Conservation (phyloP, 2,797 vertebrate species). For the Pitangus sulphuratus region DNA sequence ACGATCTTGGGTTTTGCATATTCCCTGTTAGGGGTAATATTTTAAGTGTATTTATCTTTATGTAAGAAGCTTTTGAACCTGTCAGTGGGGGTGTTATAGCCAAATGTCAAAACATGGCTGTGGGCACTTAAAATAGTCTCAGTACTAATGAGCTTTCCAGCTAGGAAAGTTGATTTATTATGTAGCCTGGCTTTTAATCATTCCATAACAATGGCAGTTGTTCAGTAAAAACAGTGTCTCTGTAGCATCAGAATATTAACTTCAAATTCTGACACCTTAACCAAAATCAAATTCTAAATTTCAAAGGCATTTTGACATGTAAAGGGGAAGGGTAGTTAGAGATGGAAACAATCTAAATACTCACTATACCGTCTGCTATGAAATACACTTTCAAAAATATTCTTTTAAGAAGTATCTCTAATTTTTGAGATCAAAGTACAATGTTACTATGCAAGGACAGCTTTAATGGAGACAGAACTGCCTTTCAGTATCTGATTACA, state of each 20-base stretch:
- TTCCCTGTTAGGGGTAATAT: neutral
- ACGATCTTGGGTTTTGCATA: neutral
- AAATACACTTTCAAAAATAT: neutral
- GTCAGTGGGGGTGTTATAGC: neutral
- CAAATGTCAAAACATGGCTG: conserved; percentile 29
- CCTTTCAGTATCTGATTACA: conserved; percentile 24
- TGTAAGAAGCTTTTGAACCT: conserved; percentile 16
- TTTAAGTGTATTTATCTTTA: conserved; percentile 16
- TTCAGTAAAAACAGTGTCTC: neutral
- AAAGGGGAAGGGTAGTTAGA: neutral
- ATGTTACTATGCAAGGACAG: conserved; percentile 31
- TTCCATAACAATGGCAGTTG: neutral
- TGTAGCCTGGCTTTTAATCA: conserved; percentile 10
- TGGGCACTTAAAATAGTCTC: neutral
- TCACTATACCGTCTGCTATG: neutral
- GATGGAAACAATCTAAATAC: neutral
- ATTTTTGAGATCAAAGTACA: conserved; percentile 44
- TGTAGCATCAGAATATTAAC: neutral
- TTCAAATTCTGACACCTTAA: neutral
- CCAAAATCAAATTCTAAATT: neutral
- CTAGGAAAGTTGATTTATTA: conserved; percentile 27
- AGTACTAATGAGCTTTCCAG: conserved; percentile 9
- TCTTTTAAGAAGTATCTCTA: neutral
- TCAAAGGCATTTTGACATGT: neutral
- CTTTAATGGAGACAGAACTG: conserved; percentile 26